A percentile compares a stretch with the other conserved stretches of the same genome.
phyloP scores from a whole-genome alignment of 1,140 invertebrate species.

The Diplogasteroides magnus region DNA sequence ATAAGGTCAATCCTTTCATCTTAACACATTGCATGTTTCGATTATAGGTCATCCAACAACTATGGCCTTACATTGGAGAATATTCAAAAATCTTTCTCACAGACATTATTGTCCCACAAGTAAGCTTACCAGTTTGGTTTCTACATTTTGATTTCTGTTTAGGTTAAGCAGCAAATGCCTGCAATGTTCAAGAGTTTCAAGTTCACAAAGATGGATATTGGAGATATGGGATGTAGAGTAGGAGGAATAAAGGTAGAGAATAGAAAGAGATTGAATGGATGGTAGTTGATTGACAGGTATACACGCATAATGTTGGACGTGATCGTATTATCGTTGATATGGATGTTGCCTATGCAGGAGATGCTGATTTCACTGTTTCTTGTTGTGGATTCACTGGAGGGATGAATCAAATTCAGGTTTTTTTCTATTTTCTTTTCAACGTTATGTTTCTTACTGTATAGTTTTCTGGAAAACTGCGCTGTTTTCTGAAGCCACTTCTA shows the following conservation, averaged over 20 bases:
- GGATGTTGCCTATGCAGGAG: conserved; percentile 53
- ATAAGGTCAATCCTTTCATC: conserved; percentile 39
- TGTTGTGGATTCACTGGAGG: conserved; percentile 52
- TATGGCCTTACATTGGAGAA: conserved; percentile 53
- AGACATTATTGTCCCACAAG: conserved; percentile 54
- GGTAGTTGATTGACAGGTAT: conserved; percentile 7
- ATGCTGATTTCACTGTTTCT: conserved; percentile 53
- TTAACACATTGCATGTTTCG: neutral
- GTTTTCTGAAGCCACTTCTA: conserved; percentile 46
- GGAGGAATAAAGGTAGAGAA: conserved; percentile 46
- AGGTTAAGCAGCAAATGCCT: conserved; percentile 48
- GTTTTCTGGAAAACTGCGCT: conserved; percentile 52
- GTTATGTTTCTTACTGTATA: too few species aligned
- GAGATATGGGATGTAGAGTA: conserved; percentile 47
- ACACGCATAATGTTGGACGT: conserved; percentile 53
- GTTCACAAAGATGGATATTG: conserved; percentile 52
- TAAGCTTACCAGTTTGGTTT: neutral
- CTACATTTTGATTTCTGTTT: neutral
- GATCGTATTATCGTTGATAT: conserved; percentile 53
- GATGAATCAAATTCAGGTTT: conserved; percentile 46
- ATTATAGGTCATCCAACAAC: conserved; percentile 42
- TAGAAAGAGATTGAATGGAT: neutral
- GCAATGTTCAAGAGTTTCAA: conserved; percentile 53
- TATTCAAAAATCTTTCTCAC: conserved; percentile 46
- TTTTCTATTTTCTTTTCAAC: conserved; percentile 4